Conservation (phyloP, 2,113 vertebrate genomes). For the Neomonachus schauinslandi region DNA sequence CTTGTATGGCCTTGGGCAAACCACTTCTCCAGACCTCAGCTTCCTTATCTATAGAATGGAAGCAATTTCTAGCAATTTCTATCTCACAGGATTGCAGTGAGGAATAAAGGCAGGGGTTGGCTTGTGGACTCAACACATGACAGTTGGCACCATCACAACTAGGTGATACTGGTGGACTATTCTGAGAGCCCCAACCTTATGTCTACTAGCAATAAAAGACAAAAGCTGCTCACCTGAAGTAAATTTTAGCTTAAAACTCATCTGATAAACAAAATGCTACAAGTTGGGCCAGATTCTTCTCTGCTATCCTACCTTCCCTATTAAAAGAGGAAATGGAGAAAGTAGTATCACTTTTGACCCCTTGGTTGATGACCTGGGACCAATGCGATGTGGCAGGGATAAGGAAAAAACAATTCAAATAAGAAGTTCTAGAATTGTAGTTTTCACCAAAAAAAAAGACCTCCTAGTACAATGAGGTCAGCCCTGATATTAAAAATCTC, state of each 20-base stretch:
- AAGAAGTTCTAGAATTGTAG: neutral
- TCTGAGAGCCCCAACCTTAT: neutral
- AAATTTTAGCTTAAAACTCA: slow-evolving; percentile 48
- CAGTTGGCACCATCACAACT: neutral
- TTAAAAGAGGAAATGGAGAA: neutral
- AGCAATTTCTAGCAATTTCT: neutral
- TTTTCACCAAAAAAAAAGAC: neutral
- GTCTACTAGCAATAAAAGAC: neutral
- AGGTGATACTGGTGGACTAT: neutral
- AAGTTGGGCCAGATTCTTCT: neutral
- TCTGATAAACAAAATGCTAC: neutral
- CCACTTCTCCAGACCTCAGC: neutral
- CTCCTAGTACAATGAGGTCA: slow-evolving; percentile 28
- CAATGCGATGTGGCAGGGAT: neutral
- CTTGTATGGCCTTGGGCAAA: neutral
- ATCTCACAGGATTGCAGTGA: neutral
- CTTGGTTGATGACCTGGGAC: neutral
- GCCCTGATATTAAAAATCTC: neutral
- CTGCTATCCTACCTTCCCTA: neutral
- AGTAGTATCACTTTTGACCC: neutral
- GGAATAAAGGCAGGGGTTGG: neutral
- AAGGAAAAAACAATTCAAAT: neutral
- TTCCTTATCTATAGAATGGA: neutral
- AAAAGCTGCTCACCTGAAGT: neutral
- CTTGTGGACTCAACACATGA: neutral